These are phyloP conservation scores for Andrena chrysosceles DNA, from an alignment of 2,888 invertebrate species.

Conservation along the genomic window DNA sequence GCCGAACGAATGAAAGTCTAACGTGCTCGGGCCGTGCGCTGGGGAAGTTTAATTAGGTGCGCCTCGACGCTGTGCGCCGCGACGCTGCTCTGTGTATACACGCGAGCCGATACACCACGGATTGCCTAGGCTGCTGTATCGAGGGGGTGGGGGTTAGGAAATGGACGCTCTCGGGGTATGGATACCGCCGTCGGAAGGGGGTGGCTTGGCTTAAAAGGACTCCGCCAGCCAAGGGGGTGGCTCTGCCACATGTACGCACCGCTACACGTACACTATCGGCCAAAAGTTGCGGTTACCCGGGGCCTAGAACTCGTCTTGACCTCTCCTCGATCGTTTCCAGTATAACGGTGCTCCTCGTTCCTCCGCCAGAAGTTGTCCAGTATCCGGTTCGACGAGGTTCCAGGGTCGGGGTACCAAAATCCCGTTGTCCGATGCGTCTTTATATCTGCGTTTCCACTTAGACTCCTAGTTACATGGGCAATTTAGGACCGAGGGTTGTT, in stretches of 20 bases:
- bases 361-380: not conserved
- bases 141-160: slow-evolving; percentile 17
- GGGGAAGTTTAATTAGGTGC: slow-evolving; percentile 80
- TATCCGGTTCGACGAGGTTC: not conserved
- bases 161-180: slow-evolving; percentile 41
- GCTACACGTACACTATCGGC: slow-evolving; percentile 41
- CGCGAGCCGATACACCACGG: slow-evolving; percentile 49
- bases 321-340: slow-evolving; percentile 6
- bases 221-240: slow-evolving; percentile 22
- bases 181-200: slow-evolving; percentile 28
- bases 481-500: too few relatives aligned
- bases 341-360: not conserved
- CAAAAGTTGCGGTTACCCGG: slow-evolving; percentile 43
- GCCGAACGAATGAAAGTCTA: slow-evolving; percentile 65
- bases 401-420: not conserved
- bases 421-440: too few relatives aligned
- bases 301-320: slow-evolving; percentile 10
- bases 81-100: slow-evolving; percentile 15
- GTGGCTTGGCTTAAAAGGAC: slow-evolving; percentile 50
- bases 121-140: slow-evolving; percentile 41
- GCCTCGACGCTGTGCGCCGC: slow-evolving; percentile 53
- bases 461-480: too few relatives aligned
- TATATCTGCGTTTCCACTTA: not conserved
- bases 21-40: slow-evolving; percentile 54
- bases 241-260: not conserved